Evolutionary conservation across 2,888 invertebrate genomes (phyloP).

Genomic region (Chrysina gloriosa): DNA sequence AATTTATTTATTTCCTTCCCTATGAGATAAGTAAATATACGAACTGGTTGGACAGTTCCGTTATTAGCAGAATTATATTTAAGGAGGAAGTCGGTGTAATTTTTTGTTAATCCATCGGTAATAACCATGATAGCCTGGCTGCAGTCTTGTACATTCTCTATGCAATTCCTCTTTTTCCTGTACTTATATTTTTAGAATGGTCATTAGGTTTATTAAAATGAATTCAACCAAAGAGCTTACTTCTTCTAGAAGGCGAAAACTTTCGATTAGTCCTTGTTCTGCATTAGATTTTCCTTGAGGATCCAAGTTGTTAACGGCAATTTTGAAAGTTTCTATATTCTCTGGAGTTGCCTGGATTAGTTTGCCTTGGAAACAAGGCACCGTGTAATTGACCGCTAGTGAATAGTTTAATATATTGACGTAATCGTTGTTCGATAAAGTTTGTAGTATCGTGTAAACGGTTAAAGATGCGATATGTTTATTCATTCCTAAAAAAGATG

Average conservation of each 20-base stretch:
- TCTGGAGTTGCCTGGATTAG: constrained; percentile 91
- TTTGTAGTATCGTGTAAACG: constrained; percentile 88
- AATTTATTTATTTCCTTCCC: constrained; percentile 94
- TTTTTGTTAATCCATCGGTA: constrained; percentile 93
- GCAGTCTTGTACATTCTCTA: constrained; percentile 71
- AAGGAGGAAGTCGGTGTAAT: constrained; percentile 86
- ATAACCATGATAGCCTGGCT: constrained; percentile 97
- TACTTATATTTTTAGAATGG: constrained; percentile 60
- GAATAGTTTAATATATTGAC: constrained; percentile 92
- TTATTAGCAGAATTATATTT: constrained; percentile 81
- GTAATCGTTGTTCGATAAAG: constrained; percentile 97
- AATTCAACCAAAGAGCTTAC: constrained; percentile 65
- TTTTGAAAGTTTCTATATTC: constrained; percentile 80
- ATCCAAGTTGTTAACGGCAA: constrained; percentile 74
- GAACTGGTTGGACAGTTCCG: constrained; percentile 80
- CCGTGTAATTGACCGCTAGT: constrained; percentile 75
- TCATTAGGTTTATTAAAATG: not conserved
- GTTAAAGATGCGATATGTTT: constrained; percentile 86
- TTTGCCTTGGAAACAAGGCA: constrained; percentile 85
- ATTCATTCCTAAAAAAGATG: constrained; percentile 57
- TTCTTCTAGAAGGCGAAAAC: constrained; percentile 83
- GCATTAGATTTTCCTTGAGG: constrained; percentile 88
- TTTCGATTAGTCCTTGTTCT: constrained; percentile 81
- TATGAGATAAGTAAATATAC: constrained; percentile 95
- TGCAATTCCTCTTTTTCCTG: constrained; percentile 66